Conservation (phyloP, 2,888 invertebrate genomes). For the Drosophila conformis region DNA sequence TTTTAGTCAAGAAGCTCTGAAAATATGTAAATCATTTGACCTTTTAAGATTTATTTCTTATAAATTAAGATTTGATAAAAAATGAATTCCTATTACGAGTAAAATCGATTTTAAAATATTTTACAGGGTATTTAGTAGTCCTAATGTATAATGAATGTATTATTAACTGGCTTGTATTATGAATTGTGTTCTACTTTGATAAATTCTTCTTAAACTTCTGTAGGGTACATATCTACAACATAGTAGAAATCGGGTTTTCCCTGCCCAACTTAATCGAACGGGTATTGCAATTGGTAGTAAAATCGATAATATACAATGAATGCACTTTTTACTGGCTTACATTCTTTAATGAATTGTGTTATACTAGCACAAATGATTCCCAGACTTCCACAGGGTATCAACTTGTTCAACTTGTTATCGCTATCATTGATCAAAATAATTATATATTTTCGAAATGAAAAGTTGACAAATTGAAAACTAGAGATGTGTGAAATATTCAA, state of each 20-base stretch:
- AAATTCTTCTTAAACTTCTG: background rate
- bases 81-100: background rate
- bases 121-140: background rate
- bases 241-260: background rate
- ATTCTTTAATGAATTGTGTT: background rate
- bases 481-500: background rate
- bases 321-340: background rate
- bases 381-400: background rate
- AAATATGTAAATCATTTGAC: background rate
- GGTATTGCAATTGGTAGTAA: background rate
- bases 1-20: background rate
- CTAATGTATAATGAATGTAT: background rate
- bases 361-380: background rate
- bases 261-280: background rate
- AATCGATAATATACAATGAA: background rate
- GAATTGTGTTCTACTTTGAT: background rate
- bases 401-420: background rate
- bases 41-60: too few relatives aligned
- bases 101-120: background rate
- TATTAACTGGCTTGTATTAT: background rate
- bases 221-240: background rate
- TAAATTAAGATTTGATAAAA: background rate
- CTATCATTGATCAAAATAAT: background rate
- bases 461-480: background rate
- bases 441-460: background rate